phyloP scores from a whole-genome alignment of 2,797 vertebrate species.

The Mionectes olivaceus region DNA sequence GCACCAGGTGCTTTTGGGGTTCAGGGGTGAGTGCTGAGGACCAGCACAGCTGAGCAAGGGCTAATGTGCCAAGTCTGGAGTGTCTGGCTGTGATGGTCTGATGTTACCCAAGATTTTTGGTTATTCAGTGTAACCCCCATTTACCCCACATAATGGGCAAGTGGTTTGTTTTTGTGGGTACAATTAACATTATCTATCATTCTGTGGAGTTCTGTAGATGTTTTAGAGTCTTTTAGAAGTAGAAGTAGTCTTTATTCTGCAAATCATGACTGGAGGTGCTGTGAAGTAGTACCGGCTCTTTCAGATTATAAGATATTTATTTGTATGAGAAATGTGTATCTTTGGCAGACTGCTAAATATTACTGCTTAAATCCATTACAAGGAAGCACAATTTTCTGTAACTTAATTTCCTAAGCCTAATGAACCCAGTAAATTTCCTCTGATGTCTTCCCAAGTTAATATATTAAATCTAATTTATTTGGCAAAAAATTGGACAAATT shows the following conservation, averaged over 20 bases:
- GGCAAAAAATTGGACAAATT: conserved; percentile 75
- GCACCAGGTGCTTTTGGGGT: too few relatives aligned
- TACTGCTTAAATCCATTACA: conserved; percentile 79
- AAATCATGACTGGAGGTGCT: conserved; percentile 3
- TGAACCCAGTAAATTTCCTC: conserved; percentile 82
- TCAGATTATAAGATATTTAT: conserved; percentile 51
- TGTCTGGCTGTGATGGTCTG: background rate
- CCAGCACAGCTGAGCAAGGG: background rate
- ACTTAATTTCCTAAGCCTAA: conserved; percentile 85
- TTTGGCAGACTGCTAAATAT: conserved; percentile 78
- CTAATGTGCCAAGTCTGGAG: too few relatives aligned
- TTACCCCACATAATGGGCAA: background rate
- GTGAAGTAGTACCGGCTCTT: background rate
- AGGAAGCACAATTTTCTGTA: conserved; percentile 79
- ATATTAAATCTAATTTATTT: conserved; percentile 81
- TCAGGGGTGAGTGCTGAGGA: background rate
- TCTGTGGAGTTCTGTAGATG: background rate
- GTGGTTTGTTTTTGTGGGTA: background rate
- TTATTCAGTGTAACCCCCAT: background rate
- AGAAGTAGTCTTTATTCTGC: background rate
- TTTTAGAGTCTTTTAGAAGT: background rate
- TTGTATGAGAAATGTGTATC: conserved; percentile 73
- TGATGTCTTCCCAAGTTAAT: conserved; percentile 81
- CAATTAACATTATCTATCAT: background rate
- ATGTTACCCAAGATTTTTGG: background rate